phyloP scores from a whole-genome alignment of 1,140 invertebrate genomes.

The Cyrtorhinus lividipennis region DNA sequence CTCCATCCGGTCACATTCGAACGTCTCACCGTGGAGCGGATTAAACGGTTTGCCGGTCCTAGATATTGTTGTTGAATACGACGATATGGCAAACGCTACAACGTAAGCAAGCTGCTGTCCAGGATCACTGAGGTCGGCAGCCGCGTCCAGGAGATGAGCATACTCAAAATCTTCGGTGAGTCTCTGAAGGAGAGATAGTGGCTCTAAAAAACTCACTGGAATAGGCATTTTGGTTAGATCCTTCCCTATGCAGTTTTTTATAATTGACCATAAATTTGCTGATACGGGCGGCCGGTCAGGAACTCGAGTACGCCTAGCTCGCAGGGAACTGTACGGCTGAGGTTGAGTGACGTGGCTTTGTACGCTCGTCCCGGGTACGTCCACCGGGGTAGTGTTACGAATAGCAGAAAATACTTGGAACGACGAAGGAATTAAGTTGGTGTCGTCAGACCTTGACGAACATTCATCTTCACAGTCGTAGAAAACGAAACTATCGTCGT shows the following conservation, averaged over 20 bases:
- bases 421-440: too few species aligned
- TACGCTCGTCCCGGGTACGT: too few species aligned
- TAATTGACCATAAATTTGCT: constrained; percentile 92
- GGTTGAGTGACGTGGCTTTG: too few species aligned
- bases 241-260: constrained; percentile 99
- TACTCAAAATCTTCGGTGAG: constrained; percentile 98
- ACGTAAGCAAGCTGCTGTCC: constrained; percentile 88
- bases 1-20: constrained; percentile 85
- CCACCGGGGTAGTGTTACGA: too few species aligned
- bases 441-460: too few species aligned
- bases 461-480: constrained; percentile 2
- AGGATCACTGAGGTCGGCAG: constrained; percentile 30
- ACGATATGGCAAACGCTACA: constrained; percentile 88
- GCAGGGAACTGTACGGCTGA: too few species aligned
- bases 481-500: background rate
- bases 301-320: constrained; percentile 61
- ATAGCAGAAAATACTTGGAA: too few species aligned
- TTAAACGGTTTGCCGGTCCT: constrained; percentile 69
- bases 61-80: constrained; percentile 80
- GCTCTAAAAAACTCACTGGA: constrained; percentile 96
- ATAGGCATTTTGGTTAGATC: constrained; percentile 59
- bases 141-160: constrained; percentile 68
- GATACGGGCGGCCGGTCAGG: constrained; percentile 89
- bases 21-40: constrained; percentile 84
- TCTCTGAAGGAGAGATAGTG: constrained; percentile 92